phyloP scores from a whole-genome alignment of 1,140 invertebrate genomes.

The Trachymyrmex cornetzi region DNA sequence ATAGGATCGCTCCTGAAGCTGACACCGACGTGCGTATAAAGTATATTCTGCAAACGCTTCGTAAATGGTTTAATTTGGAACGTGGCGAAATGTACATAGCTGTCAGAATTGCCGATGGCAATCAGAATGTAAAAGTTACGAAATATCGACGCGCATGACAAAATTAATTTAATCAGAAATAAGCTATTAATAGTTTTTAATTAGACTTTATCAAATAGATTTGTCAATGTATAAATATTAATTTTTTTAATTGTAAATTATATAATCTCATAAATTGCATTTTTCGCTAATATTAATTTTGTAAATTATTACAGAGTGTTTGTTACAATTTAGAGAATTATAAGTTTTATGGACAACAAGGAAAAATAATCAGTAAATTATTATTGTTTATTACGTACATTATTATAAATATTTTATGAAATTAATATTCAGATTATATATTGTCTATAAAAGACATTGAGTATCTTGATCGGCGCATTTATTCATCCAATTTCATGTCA shows the following conservation, averaged over 20 bases:
- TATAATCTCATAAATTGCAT: not conserved
- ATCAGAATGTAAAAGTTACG: not conserved
- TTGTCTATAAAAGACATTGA: not conserved
- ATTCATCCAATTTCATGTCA: slow-evolving; percentile 2
- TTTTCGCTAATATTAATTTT: not conserved
- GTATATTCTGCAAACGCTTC: slow-evolving; percentile 20
- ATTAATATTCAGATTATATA: not conserved
- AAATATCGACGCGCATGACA: not conserved
- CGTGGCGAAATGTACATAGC: not conserved
- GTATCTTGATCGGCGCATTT: not conserved
- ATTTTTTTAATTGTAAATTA: not conserved
- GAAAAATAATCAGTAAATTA: not conserved
- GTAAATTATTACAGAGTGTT: not conserved
- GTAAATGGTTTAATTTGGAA: slow-evolving; percentile 47
- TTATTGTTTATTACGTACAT: not conserved
- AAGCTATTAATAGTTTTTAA: not conserved
- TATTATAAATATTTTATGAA: not conserved
- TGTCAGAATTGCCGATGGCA: not conserved
- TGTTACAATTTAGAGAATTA: not conserved
- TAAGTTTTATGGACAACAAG: not conserved
- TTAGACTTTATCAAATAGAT: not conserved
- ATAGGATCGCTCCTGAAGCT: slow-evolving; percentile 37
- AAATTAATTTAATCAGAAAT: not conserved
- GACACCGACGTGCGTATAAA: slow-evolving; percentile 34
- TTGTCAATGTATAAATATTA: not conserved